A percentile compares a stretch with the other conserved stretches of the same genome.
These are phyloP conservation scores for Pristionchus arcanus DNA, from an alignment of 2,888 invertebrate species.

Conservation along the genomic window DNA sequence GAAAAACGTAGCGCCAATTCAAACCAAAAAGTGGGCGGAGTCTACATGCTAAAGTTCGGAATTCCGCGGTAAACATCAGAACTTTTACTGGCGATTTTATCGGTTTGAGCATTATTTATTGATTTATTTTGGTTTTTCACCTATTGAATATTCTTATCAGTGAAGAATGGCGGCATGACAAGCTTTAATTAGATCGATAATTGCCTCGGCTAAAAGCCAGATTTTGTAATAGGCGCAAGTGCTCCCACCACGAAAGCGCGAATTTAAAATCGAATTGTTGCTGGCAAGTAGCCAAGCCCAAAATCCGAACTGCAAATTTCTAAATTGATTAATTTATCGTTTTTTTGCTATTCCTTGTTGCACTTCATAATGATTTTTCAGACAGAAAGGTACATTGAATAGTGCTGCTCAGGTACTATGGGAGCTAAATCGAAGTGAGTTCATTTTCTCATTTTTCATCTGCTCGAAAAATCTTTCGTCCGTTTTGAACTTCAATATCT, in stretches of 20 bases:
- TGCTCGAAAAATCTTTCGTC: neutral
- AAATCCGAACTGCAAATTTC: constrained; percentile 54
- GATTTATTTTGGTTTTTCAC: no score
- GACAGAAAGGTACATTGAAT: neutral
- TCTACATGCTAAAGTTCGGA: no score
- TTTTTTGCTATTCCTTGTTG: neutral
- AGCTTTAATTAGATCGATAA: no score
- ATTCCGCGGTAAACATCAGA: neutral
- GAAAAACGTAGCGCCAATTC: constrained; percentile 33
- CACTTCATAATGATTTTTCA: neutral
- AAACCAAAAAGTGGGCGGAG: neutral
- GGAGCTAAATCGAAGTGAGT: constrained; percentile 78
- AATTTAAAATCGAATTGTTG: neutral
- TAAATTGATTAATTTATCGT: neutral
- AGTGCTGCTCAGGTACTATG: constrained; percentile 64
- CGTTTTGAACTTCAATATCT: neutral
- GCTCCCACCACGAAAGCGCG: constrained; percentile 1
- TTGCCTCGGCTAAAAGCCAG: no score
- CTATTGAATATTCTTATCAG: no score
- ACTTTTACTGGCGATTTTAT: neutral
- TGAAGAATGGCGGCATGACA: no score
- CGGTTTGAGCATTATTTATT: neutral
- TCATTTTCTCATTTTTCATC: neutral
- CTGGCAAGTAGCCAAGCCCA: constrained; percentile 1
- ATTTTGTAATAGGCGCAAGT: neutral